A percentile compares a stretch with the other conserved stretches of the same genome.
Conservation (phyloP, 2,113 vertebrate genomes). For the Chlorocebus sabaeus region DNA sequence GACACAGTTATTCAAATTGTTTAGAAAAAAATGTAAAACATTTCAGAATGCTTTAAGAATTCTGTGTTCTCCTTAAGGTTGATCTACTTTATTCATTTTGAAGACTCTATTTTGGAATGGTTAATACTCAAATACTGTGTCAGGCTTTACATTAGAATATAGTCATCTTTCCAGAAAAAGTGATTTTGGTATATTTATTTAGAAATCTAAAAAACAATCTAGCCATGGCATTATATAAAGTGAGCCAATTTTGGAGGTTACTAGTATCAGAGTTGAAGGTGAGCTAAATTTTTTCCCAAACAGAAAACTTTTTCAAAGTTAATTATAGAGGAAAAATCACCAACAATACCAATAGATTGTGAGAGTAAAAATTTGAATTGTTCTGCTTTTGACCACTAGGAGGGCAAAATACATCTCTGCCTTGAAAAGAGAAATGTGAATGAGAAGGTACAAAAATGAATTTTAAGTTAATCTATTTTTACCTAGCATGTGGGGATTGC, state of each 20-base stretch:
- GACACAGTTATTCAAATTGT: constrained; percentile 41
- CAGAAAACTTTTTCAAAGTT: neutral
- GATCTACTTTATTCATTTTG: neutral
- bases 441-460: neutral
- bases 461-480: neutral
- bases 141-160: neutral
- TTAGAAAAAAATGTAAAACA: constrained; percentile 28
- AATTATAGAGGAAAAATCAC: neutral
- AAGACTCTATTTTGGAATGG: constrained; percentile 1
- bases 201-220: neutral
- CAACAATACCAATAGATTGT: neutral
- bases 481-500: neutral
- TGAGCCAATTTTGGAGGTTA: neutral
- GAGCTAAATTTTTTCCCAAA: neutral
- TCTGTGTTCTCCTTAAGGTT: neutral
- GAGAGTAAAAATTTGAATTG: neutral
- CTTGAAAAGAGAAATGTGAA: neutral
- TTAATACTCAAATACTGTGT: neutral
- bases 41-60: neutral
- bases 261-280: neutral
- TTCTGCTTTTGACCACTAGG: neutral
- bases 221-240: neutral
- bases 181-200: neutral
- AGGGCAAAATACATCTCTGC: neutral
- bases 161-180: neutral